Evolutionary conservation across 2,797 vertebrate species (phyloP), one percentile per base, ranked within the genome.

Genomic region (Glyptemys insculpta): DNA sequence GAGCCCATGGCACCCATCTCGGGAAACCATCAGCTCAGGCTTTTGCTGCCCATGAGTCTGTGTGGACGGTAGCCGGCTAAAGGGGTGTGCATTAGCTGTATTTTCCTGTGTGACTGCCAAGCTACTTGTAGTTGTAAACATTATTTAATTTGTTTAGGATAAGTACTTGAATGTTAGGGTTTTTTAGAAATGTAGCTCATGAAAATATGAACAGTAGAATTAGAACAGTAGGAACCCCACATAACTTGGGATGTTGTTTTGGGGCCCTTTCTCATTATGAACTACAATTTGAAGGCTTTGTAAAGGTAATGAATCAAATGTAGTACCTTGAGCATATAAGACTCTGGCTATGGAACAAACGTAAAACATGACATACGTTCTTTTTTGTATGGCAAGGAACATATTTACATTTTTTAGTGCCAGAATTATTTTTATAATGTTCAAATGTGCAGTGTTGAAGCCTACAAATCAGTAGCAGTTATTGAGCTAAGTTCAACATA

Each of bases 171-270:
- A 92, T 81, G 56, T 94, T 95, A 80, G 78, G 79, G 2, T 95
- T 96, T 94, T 94, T 27, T 91, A 89, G 79, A 91, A 94, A 87
- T 96, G 86, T 68, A 90, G 88, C 86, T 95, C 49, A 92, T 90
- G 53, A 92, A 93, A 89, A 94, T 92, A 95, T 92, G 87, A 95
- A 93, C 94, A 34, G 29, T 87, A 86, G 95, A 92, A 96, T 96
- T 96, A 96, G 85, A 86, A 93, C 81, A 93, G 79, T 12, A 76
- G 84, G 89, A 95, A 57, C 85, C 87, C 91, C 94, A 68, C 83
- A 96, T 86, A 37, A 65, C 53, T 62, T 90, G 12, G 12, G 3
- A 19, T 44, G 47, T 83, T 95, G 44, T 21, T 3, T 53, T 53
- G 52, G 6, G 92, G 87, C 54, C 59, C 5, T 72, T 91, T 95